A percentile compares a stretch with the other conserved stretches of the same genome.
Conservation (phyloP, 23 tunicate genomes). For the Phallusia fumigata region DNA sequence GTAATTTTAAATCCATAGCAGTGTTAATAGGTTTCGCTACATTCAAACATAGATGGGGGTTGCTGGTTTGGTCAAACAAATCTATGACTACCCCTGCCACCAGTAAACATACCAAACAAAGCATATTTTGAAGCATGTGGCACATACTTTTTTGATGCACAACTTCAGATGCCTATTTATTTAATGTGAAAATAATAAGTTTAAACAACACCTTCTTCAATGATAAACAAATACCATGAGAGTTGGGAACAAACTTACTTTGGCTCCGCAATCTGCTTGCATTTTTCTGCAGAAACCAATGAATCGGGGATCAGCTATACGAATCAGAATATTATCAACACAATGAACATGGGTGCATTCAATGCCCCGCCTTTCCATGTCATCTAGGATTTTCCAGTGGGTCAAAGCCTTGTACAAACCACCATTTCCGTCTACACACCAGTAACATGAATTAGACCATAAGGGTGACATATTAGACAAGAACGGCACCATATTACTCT, state of each 20-base stretch:
- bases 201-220: neutral
- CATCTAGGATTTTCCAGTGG: slow-evolving; percentile 78
- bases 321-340: slow-evolving; percentile 89
- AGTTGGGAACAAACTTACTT: slow-evolving; percentile 47
- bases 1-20: too few relatives aligned
- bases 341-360: slow-evolving; percentile 73
- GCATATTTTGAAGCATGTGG: too few relatives aligned
- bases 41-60: too few relatives aligned
- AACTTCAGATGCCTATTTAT: too few relatives aligned
- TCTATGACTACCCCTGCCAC: too few relatives aligned
- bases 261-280: slow-evolving; percentile 96
- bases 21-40: too few relatives aligned
- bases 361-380: slow-evolving; percentile 80
- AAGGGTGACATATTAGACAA: neutral
- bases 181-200: too few relatives aligned
- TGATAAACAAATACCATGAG: too few relatives aligned
- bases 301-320: slow-evolving; percentile 94
- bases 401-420: slow-evolving; percentile 83
- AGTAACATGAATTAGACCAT: neutral
- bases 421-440: slow-evolving; percentile 89
- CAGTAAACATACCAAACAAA: too few relatives aligned
- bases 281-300: slow-evolving; percentile 79
- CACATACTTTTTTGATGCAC: too few relatives aligned
- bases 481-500: too few relatives aligned
- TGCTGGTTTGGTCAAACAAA: too few relatives aligned